Evolutionary conservation across 1,140 invertebrate species (phyloP).

Genomic region (Macrotrachela quadricornifera): DNA sequence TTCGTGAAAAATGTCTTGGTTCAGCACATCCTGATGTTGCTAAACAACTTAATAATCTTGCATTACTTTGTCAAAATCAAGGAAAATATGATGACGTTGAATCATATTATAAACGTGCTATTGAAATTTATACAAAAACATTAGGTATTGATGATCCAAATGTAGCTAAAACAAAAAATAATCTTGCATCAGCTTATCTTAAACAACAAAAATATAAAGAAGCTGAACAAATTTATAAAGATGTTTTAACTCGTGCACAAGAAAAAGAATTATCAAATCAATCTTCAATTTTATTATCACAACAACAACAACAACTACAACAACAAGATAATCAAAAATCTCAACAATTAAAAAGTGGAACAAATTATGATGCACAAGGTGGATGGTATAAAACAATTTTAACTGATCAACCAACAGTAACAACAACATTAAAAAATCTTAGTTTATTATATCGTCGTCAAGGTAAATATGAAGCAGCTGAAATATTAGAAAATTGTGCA

Average conservation of each 20-base stretch:
- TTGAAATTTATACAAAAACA: constrained; percentile 81
- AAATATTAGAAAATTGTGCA: constrained; percentile 6
- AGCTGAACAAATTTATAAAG: constrained; percentile 88
- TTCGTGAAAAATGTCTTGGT: constrained; percentile 83
- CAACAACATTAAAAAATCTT: constrained; percentile 4
- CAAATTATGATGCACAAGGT: neutral
- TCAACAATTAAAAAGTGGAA: too few species aligned
- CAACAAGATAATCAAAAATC: too few species aligned
- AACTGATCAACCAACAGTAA: constrained; percentile 6
- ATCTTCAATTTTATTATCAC: too few species aligned
- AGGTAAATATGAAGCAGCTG: constrained; percentile 6
- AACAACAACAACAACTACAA: too few species aligned
- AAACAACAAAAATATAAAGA: constrained; percentile 81
- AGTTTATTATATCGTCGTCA: constrained; percentile 2
- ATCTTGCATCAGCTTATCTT: constrained; percentile 92
- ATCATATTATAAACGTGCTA: constrained; percentile 78
- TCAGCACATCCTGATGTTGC: constrained; percentile 97
- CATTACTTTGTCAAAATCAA: constrained; percentile 90
- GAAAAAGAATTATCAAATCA: too few species aligned
- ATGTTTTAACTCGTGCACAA: constrained; percentile 51
- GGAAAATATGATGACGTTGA: constrained; percentile 48
- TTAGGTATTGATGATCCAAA: constrained; percentile 94
- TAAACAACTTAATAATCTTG: constrained; percentile 95
- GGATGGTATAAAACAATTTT: constrained; percentile 6
- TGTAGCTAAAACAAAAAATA: constrained; percentile 77